Conservation (phyloP, 2,797 vertebrate genomes). For the Ibycter americanus region DNA sequence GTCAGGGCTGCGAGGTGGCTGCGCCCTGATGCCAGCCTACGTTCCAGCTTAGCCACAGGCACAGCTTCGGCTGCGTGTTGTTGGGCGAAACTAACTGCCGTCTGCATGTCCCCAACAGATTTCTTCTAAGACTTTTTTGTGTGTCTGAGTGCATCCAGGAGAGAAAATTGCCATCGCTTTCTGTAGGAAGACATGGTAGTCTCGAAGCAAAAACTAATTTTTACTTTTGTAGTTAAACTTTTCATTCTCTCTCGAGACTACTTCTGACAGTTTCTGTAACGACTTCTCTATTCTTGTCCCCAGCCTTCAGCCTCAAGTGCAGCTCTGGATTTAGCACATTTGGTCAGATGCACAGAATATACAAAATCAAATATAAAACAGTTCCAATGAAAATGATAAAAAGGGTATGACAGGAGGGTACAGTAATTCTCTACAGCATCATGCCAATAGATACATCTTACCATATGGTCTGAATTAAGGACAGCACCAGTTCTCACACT, state of each 20-base stretch:
- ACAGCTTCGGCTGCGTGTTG: background rate
- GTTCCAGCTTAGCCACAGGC: background rate
- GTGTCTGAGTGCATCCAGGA: background rate
- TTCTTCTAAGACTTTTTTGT: background rate
- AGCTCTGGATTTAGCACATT: background rate
- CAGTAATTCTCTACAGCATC: background rate
- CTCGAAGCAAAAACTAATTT: background rate
- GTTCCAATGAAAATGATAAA: background rate
- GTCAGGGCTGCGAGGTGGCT: background rate
- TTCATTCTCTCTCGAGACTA: background rate
- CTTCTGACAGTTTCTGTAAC: background rate
- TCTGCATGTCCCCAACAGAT: no score
- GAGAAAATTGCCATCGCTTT: background rate
- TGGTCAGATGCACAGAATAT: background rate
- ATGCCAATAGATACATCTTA: background rate
- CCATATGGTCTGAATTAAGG: constrained; percentile 1
- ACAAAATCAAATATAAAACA: background rate
- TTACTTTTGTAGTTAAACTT: background rate
- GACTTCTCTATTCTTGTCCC: background rate
- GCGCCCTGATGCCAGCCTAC: background rate
- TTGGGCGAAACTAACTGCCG: background rate
- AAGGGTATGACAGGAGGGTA: background rate
- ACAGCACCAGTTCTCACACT: background rate
- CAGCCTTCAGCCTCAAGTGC: background rate
- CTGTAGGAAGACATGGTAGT: background rate